Evolutionary conservation across 2,888 invertebrate genomes (phyloP), one percentile per base, ranked within the genome.

Genomic region (Calameuta idolon): DNA sequence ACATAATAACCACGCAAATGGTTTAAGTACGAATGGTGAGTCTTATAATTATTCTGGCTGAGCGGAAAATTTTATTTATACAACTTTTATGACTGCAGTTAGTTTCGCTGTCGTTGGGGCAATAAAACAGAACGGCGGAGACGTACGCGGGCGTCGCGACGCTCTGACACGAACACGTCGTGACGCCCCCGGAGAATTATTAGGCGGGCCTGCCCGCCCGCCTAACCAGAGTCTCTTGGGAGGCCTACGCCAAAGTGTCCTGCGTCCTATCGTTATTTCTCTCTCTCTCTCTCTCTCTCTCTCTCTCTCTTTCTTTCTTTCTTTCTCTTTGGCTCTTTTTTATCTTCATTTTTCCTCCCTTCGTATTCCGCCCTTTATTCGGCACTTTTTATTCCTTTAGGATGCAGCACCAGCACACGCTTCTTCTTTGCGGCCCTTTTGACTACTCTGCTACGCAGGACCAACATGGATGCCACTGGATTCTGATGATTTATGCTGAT

Each of bases 121-220:
- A 80, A 83, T 85, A 86, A 85, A 84, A 84, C 78, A 81, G 75
- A 40, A 34, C 77, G 68, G 33, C 35, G 71, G 84, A 90, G 90
- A 90, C 86, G 85, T 85, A 90, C 88, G 88, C 82, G 83, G 80
- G 85, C 88, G 91, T 89, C 90, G 89, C 88, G 90, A 86, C 87
- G 87, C 85, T 79, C 79, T 90, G 90, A 90, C 90, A 87, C 82
- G 86, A 85, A 89, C 90, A 90, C 87, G 89, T 86, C 87, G 83
- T 82, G 87, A 86, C 85, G 86, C 84, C 84, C 85, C 80, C 80
- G 81, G 87, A 89, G 89, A 91, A 89, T 90, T 90, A 91, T 91
- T 90, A 87, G 86, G 85, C 87, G 82, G 79, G 88, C 84, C 88
- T 90, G 90, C 79, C 83, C 81, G 83, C 77, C 81, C 30, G 69